phyloP scores from a whole-genome alignment of 2,888 invertebrate genomes.

The Muscina levida region DNA sequence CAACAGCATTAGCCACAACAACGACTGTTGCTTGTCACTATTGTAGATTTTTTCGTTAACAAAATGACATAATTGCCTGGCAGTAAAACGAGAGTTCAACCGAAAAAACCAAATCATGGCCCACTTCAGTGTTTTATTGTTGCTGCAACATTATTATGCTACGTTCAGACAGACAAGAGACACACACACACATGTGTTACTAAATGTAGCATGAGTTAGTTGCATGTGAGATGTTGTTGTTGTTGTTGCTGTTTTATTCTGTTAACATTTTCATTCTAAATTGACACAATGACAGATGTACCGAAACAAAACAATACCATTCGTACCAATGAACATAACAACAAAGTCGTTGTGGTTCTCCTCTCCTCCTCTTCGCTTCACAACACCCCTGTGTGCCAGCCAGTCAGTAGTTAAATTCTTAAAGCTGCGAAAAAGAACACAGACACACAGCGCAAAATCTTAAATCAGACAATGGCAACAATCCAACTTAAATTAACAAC shows the following conservation, averaged over 20 bases:
- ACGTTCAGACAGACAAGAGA: too few relatives aligned
- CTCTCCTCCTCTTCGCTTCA: too few relatives aligned
- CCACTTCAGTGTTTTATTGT: conserved; percentile 44
- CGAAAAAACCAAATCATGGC: conserved; percentile 56
- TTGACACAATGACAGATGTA: conserved; percentile 74
- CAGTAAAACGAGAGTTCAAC: conserved; percentile 52
- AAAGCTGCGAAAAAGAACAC: not conserved
- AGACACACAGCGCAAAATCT: not conserved
- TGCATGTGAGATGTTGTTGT: conserved; percentile 8
- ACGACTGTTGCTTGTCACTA: conserved; percentile 72
- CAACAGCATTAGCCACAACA: conserved; percentile 65
- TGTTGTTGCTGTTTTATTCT: conserved; percentile 47
- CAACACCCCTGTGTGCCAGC: not conserved
- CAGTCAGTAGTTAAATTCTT: conserved; percentile 57
- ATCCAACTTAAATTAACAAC: not conserved
- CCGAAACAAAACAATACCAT: conserved; percentile 51
- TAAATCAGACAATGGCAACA: conserved; percentile 20
- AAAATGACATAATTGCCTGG: conserved; percentile 74
- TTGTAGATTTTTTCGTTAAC: conserved; percentile 62
- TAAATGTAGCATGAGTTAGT: not conserved
- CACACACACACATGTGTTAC: too few relatives aligned
- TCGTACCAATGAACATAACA: conserved; percentile 49
- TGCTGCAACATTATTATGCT: not conserved
- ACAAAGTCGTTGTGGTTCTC: too few relatives aligned
- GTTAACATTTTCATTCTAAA: conserved; percentile 71